Base-by-base conservation (phyloP, 1,140 invertebrate genomes). In the Heliconius melpomene region DNA sequence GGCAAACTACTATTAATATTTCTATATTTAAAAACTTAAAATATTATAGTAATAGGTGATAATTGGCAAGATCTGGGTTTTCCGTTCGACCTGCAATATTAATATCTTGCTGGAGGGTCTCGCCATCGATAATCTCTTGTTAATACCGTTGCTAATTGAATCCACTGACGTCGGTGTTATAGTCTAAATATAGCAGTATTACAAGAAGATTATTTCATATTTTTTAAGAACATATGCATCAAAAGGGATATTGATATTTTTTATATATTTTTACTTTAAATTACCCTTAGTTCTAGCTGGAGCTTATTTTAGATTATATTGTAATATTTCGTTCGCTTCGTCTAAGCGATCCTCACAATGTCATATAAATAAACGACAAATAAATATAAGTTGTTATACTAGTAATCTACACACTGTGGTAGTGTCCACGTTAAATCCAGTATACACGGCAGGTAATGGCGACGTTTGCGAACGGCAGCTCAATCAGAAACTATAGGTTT, bases 121-220 rank as follows among this genome's bases (percentile, higher is more conserved):
- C 75, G 38, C 57, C 81, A 79, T 82, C 78, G 75, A 54, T 79
- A 82, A 82, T 82, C 77, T 79, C 80, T 82, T 74, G 77, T 73
- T 82, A 82, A 82, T 82, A 79, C 78, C 50, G 18, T 38, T 76
- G 74, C 74, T 82, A 82, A 82, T 82, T 82, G 77, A 82, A 77
- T 82, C 75, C 52, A 77, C 46, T 74, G 74, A 52, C 54, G 52
- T 79, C 3, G 60, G 60, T 11, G n/a, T 13, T 29, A 16, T 7
- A 66, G 60, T 0, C 11, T 66, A 66, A 26, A 66, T 66, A 66
- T 29, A 66, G 26, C 60, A 66, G 60, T 66, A 66, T 9, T 36
- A 36, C 32, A 11, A 57, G 23, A 1, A n/a, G 2, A 7, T 18
- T 57, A 23, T 2, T 57, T n/a, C 9, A 0, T 57, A 57, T 23